Conservation (phyloP, 1,140 invertebrate genomes). For the Dolichoris vasculosae region DNA sequence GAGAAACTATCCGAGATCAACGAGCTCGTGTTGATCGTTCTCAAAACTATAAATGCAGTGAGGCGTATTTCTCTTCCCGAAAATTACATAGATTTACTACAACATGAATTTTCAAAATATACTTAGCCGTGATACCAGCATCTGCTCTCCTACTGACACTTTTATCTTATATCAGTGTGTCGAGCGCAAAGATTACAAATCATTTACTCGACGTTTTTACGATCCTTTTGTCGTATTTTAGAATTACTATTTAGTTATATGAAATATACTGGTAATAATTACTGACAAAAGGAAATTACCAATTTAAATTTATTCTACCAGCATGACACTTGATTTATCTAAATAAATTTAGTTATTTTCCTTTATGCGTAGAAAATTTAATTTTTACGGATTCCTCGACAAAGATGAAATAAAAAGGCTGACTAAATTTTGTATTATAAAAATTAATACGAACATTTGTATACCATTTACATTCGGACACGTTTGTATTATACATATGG, state of each 20-base stretch:
- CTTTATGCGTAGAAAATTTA: too few relatives aligned
- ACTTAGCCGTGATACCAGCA: neutral
- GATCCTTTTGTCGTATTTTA: neutral
- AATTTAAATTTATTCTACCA: neutral
- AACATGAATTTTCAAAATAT: neutral
- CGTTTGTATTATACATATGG: too few relatives aligned
- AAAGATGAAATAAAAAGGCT: too few relatives aligned
- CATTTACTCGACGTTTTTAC: slow-evolving; percentile 15
- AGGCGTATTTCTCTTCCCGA: neutral
- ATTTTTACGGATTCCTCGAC: too few relatives aligned
- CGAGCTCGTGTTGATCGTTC: neutral
- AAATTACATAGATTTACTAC: neutral
- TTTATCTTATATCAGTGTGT: slow-evolving; percentile 14
- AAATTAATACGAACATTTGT: too few relatives aligned
- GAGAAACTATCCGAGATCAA: neutral
- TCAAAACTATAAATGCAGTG: neutral
- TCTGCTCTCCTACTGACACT: neutral
- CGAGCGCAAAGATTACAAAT: neutral
- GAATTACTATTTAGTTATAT: slow-evolving; percentile 15
- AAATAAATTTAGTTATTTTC: neutral
- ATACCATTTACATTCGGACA: neutral
- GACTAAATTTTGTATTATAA: too few relatives aligned
- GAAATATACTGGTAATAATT: neutral
- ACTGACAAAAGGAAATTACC: neutral
- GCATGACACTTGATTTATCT: neutral